Percentiles rank a stretch among this genome's conserved stretches.
Evolutionary conservation across 1,140 invertebrate species (phyloP).

Genomic region (Physella acuta): DNA sequence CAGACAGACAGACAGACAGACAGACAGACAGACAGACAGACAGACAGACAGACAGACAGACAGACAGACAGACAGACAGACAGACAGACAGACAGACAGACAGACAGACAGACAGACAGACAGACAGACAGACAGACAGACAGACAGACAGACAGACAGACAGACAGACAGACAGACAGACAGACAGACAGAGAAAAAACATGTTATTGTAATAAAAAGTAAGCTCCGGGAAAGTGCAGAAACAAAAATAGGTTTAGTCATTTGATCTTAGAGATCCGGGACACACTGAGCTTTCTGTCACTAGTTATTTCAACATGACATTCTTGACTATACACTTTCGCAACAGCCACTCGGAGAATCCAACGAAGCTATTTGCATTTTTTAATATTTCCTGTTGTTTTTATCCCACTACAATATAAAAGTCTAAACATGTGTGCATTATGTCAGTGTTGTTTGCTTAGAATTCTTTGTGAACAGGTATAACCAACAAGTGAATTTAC

Average conservation of each 20-base stretch:
- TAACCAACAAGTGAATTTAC: neutral
- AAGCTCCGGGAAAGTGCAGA: neutral
- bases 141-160: slow-evolving; percentile 26
- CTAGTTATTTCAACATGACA: neutral
- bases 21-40: slow-evolving; percentile 5
- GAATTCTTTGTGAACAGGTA: neutral
- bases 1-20: neutral
- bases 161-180: slow-evolving; percentile 25
- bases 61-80: slow-evolving; percentile 2
- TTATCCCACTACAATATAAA: neutral
- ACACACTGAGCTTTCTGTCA: neutral
- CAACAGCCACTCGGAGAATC: neutral
- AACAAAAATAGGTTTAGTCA: neutral
- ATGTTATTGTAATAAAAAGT: neutral
- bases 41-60: slow-evolving; percentile 1
- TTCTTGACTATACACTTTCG: neutral
- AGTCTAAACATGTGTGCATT: neutral
- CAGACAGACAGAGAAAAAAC: slow-evolving; percentile 17
- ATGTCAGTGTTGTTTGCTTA: neutral
- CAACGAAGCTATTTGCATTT: neutral
- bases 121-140: slow-evolving; percentile 19
- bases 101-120: slow-evolving; percentile 18
- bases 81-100: neutral
- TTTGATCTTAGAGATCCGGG: neutral
- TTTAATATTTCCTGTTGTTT: too few relatives aligned